Percentiles rank a stretch among this genome's conserved stretches.
These are phyloP conservation scores for Hemicordylus capensis DNA, from an alignment of 2,113 vertebrate genomes.

Conservation along the genomic window DNA sequence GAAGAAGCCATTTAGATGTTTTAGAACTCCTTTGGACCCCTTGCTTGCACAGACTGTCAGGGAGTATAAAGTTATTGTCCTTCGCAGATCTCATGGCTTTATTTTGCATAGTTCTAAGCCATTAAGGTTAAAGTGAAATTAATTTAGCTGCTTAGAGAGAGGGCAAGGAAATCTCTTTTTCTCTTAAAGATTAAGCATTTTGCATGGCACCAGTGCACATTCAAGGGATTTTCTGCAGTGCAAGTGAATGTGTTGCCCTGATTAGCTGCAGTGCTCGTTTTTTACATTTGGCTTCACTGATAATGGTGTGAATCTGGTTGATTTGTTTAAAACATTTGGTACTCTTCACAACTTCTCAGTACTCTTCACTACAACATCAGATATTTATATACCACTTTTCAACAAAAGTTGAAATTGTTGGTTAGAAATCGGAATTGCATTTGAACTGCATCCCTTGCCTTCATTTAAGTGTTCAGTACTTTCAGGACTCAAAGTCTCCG, in stretches of 20 bases:
- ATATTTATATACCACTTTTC: no score
- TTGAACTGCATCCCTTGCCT: background rate
- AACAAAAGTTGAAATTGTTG: no score
- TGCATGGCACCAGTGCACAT: background rate
- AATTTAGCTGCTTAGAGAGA: background rate
- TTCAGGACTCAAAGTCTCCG: background rate
- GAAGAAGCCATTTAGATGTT: background rate
- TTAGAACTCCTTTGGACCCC: conserved; percentile 9
- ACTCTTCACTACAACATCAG: no score
- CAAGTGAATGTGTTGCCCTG: background rate
- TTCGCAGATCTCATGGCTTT: background rate
- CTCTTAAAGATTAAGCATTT: background rate
- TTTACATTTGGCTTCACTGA: background rate
- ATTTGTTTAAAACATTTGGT: no score
- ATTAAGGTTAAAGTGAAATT: conserved; percentile 33
- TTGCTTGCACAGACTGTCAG: conserved; percentile 1
- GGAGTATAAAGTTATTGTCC: conserved; percentile 28
- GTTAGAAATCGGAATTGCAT: background rate
- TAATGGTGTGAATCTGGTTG: background rate
- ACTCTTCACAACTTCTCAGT: no score
- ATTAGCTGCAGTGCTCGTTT: background rate
- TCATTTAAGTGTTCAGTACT: no score
- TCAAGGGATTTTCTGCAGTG: background rate
- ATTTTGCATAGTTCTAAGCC: conserved; percentile 23
- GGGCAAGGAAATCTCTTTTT: background rate